These are phyloP conservation scores for Aegotheles bennettii DNA, from an alignment of 2,113 vertebrate species.

Conservation along the genomic window DNA sequence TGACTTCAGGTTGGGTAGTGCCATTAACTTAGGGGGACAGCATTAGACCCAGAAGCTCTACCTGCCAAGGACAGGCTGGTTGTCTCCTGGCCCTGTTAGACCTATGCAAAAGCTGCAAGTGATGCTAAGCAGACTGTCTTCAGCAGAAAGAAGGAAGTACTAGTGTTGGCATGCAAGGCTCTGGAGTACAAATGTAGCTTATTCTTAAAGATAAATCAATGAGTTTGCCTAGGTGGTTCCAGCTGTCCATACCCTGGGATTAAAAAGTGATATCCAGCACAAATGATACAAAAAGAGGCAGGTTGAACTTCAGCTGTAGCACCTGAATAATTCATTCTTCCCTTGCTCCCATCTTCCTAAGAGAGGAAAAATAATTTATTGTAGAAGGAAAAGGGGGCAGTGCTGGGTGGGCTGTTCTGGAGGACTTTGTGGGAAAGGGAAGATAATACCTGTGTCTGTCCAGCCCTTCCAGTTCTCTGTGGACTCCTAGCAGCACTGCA, in stretches of 20 bases:
- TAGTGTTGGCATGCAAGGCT: background rate
- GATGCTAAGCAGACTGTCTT: background rate
- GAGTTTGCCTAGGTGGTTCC: background rate
- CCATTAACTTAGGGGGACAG: background rate
- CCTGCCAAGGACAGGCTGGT: background rate
- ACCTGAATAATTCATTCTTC: background rate
- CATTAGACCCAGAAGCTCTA: background rate
- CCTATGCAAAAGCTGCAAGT: background rate
- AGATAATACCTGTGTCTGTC: background rate
- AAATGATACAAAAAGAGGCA: background rate
- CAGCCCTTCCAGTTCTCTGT: fast-evolving
- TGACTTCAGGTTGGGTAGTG: background rate
- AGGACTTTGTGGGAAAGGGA: background rate
- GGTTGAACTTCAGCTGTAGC: background rate
- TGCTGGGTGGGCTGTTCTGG: background rate
- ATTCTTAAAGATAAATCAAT: background rate
- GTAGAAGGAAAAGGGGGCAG: background rate
- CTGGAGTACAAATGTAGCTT: background rate
- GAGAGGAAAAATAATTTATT: background rate
- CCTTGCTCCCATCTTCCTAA: background rate
- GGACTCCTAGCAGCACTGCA: background rate
- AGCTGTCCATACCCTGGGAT: background rate
- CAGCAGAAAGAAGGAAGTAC: background rate
- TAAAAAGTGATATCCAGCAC: background rate
- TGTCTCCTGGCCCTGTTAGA: background rate